Percentiles rank a stretch among this genome's conserved stretches.
Conservation (phyloP, 2,797 vertebrate genomes). For the Danio aesculapii region DNA sequence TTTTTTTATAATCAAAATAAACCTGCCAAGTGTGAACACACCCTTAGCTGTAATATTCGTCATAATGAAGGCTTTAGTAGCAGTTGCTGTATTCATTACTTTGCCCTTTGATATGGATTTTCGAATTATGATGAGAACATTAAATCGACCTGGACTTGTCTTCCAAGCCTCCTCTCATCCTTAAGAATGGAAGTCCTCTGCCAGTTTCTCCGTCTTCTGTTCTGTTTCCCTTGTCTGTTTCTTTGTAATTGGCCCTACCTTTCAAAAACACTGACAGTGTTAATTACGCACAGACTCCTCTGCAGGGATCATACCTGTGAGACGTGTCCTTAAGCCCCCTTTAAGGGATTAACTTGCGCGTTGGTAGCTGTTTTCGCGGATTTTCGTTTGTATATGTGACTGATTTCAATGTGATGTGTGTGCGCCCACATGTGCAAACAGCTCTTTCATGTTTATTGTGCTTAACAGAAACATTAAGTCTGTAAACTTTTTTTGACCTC, state of each 20-base stretch:
- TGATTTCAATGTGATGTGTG: slow-evolving; percentile 45
- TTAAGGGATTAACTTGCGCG: slow-evolving; percentile 74
- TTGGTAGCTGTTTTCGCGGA: slow-evolving; percentile 44
- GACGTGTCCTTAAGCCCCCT: slow-evolving; percentile 74
- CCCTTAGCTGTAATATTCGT: slow-evolving; percentile 1
- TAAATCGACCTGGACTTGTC: slow-evolving; percentile 17
- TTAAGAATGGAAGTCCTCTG: slow-evolving; percentile 19
- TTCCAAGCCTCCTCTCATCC: slow-evolving; percentile 40
- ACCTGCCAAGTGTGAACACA: too few species aligned
- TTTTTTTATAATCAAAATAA: too few species aligned
- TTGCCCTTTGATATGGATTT: slow-evolving; percentile 51
- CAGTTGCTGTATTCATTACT: slow-evolving; percentile 42
- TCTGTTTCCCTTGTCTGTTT: slow-evolving; percentile 47
- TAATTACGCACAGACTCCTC: slow-evolving; percentile 74
- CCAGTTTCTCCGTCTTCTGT: slow-evolving; percentile 1
- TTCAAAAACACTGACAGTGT: slow-evolving; percentile 71
- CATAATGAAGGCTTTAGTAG: slow-evolving; percentile 18
- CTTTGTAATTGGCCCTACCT: slow-evolving; percentile 67
- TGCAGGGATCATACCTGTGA: slow-evolving; percentile 67
- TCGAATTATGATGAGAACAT: slow-evolving; percentile 52
- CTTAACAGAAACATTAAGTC: slow-evolving; percentile 3
- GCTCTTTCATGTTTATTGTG: slow-evolving; percentile 21
- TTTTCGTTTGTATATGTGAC: slow-evolving; percentile 49
- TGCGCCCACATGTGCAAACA: slow-evolving; percentile 31
- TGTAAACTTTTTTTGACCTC: not conserved